Evolutionary conservation across 2,113 vertebrate species (phyloP), one percentile per base, ranked within the genome.

Genomic region (Cephalopholis sonnerati): DNA sequence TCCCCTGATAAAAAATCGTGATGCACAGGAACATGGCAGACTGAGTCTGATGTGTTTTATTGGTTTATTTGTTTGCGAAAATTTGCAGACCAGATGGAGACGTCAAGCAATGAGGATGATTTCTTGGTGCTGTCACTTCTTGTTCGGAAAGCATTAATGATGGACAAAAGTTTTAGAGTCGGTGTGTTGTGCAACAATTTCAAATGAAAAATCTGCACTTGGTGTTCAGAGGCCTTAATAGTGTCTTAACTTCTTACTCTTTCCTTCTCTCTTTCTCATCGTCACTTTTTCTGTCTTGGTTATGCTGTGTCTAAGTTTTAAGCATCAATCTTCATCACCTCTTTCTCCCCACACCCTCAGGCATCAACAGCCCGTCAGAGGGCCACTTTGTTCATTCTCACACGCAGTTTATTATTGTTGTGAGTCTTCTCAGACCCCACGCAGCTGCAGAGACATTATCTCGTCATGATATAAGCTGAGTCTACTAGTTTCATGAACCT

Each of bases 321-420:
- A 50, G 15, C 51, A 44, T 57, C 53, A 22, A 3, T 36, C 62
- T 27, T 71, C 54, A 57, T 63, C 7, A 13, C 11, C 29, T 22
- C 25, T 73, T 29, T 55, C 50, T 58, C 58, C 48, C 44, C n/a
- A n/a, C 66, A 51, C 76, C 48, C 44, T 12, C n/a, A 39, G 32
- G 11, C 24, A 50, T 75, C 53, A 67, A 1, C 59, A 54, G 15
- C 50, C 57, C 51, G 59, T 78, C 39, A 65, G 62, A 85, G 63
- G 41, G 64, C 13, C 54, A 61, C 51, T 65, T 76, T 66, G 53
- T 82, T 71, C 61, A 25, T 39, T 75, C 82, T 81, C 61, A 44
- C 75, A 74, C 46, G 32, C 46, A 57, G 76, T 89, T 88, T 90
- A 74, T 92, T 88, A 83, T 89, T 82, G 41, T 86, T 87, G 74